Evolutionary conservation across 2,113 vertebrate genomes (phyloP), one percentile per base, ranked within the genome.

Genomic region (Corvus moneduloides): DNA sequence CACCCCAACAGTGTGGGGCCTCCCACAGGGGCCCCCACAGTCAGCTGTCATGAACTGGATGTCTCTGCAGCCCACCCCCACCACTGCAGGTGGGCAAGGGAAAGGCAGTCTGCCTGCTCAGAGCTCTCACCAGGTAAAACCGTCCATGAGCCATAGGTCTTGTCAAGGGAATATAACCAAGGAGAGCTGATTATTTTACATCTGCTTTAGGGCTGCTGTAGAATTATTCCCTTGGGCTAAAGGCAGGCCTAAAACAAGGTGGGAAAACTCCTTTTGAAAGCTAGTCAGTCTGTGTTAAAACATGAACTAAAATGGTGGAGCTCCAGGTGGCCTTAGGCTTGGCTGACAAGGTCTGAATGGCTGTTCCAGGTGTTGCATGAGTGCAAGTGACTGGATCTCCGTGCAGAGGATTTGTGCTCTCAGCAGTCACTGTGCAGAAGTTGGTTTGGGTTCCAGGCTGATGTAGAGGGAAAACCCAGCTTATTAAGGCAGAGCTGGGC

Each of bases 1-100:
- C n/a, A 49, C 14, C 11, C 43, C 35, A 73, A 6, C 3, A 41
- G 44, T 0, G 0, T 4, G 6, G 5, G 13, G 35, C 37, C 30
- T 55, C 6, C 28, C 2, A 6, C 32, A 66, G 41, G 77, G 26
- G n/a, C 18, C 21, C 46, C 67, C 46, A 23, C 0, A 0, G n/a
- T 9, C n/a, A 66, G 26, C 80, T 77, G 19, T 21, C 26, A 21
- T 44, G 68, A 41, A 32, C 1, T 1, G 52, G 10, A 32, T 21
- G 8, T 28, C 51, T 68, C 14, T 44, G 52, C 48, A 51, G 35
- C 10, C 61, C 71, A 52, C 2, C 8, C 32, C 28, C 3, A 35
- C 28, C 52, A 11, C 16, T 58, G 52, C 35, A 82, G 51, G 16
- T 19, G 26, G 35, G 28, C 1, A 7, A 58, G 21, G n/a, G 28